Evolutionary conservation across 2,888 invertebrate species (phyloP), one percentile per base, ranked within the genome.

Genomic region (Diplolepis rosae): DNA sequence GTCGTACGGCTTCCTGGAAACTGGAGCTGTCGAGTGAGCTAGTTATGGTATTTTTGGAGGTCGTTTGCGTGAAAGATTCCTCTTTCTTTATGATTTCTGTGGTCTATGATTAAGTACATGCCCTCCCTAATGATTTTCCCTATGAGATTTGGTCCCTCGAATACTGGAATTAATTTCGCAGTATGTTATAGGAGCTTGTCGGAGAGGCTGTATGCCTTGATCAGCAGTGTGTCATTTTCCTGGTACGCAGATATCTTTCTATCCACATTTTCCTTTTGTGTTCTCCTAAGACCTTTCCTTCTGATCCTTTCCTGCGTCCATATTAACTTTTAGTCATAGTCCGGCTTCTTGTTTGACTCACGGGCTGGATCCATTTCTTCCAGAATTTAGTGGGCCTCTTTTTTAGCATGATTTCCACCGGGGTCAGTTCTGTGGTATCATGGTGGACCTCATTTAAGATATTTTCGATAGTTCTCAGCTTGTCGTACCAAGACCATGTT

Each of bases 381-480:
- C 69, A 69, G 0, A 69, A 65, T 15, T 7, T 24, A 9, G n/a
- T 5, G 0, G 69, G 66, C 15, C 45, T 56, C 0, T 27, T 32
- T 0, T 48, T 65, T 7, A 56, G 35, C 6, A 69, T 67, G 0
- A 72, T 4, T 24, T 68, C 30, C 7, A 51, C 13, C 0, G 74
- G 74, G 0, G 42, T 71, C 1, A 48, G 30, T 9, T 65, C 48
- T 1, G 71, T 74, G 0, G 45, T 42, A 9, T 71, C 66, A 6
- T 74, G 74, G 4, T 50, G 24, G 0, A 70, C 68, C 0, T 54
- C 61, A 7, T 72, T 74, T 0, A 72, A 51, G 30, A 72, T 66
- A 1, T 18, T 39, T 7, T 75, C 68, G 0, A 71, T 69, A 0
- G n/a, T 50, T 0, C 27, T 3, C 0, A 75, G 7, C 68, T 69